Conservation (phyloP, 2,797 vertebrate species). For the Zenarchopterus dispar region DNA sequence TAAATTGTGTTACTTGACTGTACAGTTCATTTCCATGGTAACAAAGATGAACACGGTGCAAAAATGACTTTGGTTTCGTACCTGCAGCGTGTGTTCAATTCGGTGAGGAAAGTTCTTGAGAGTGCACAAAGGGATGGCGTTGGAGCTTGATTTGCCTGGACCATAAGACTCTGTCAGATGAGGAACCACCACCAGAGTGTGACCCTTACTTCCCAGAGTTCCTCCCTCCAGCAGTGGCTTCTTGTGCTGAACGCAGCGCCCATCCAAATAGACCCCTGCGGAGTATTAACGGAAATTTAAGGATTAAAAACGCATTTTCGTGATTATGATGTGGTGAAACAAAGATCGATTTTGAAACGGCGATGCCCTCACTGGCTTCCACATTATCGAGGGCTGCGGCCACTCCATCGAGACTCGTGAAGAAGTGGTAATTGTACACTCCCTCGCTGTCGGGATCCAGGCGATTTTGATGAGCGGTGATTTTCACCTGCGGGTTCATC, state of each 20-base stretch:
- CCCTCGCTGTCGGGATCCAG: constrained; percentile 83
- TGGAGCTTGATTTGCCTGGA: neutral
- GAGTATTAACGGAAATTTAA: neutral
- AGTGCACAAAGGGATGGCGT: constrained; percentile 85
- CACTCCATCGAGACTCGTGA: constrained; percentile 81
- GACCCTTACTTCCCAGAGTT: constrained; percentile 82
- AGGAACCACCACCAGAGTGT: constrained; percentile 84
- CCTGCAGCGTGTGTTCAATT: constrained; percentile 90
- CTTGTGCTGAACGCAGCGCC: constrained; percentile 78
- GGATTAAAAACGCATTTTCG: neutral
- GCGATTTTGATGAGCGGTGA: constrained; percentile 81
- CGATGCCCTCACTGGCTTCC: constrained; percentile 84
- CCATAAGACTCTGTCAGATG: constrained; percentile 81
- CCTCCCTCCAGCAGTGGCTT: constrained; percentile 89
- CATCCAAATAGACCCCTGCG: constrained; percentile 86
- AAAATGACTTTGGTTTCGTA: neutral
- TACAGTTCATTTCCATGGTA: neutral
- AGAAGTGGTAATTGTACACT: constrained; percentile 84
- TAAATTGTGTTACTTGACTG: neutral
- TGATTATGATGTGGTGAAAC: neutral
- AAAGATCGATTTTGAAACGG: neutral
- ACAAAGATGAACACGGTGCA: neutral
- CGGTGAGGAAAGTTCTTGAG: constrained; percentile 86
- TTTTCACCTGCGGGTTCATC: constrained; percentile 85
- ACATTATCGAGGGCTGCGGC: constrained; percentile 88